These are phyloP conservation scores for Cheilosia vernalis DNA, from an alignment of 2,888 invertebrate species.

Conservation along the genomic window DNA sequence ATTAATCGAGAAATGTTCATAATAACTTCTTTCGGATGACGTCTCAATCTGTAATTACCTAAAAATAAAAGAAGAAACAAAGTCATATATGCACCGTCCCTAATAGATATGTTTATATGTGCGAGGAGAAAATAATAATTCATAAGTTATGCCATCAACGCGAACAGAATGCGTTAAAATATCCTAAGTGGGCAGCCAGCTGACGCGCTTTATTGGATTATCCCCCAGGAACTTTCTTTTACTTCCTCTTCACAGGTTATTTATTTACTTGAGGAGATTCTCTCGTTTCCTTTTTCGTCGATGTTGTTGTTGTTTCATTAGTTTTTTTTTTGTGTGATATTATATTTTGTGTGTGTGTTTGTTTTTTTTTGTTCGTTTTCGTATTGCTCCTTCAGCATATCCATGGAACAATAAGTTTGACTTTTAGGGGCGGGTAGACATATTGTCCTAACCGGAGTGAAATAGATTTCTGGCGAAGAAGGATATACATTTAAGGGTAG, in stretches of 20 bases:
- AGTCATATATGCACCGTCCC: slow-evolving; percentile 16
- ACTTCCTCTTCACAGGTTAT: slow-evolving; percentile 78
- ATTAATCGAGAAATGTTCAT: background rate
- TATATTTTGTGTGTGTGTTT: slow-evolving; percentile 1
- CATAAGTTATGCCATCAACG: slow-evolving; percentile 83
- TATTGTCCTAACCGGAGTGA: slow-evolving; percentile 62
- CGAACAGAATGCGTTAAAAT: slow-evolving; percentile 79
- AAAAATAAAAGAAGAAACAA: background rate
- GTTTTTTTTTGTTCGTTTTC: slow-evolving; percentile 13
- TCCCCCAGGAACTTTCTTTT: slow-evolving; percentile 65
- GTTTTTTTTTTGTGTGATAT: slow-evolving; percentile 10
- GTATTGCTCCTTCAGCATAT: slow-evolving; percentile 20
- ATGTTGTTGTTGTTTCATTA: slow-evolving; percentile 17
- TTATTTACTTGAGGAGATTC: slow-evolving; percentile 77
- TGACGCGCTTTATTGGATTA: slow-evolving; percentile 81
- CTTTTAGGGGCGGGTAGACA: slow-evolving; percentile 66
- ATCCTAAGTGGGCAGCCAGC: slow-evolving; percentile 83
- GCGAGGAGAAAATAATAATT: slow-evolving; percentile 78
- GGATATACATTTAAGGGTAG: slow-evolving; percentile 67
- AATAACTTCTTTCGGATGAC: slow-evolving; percentile 4
- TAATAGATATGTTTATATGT: slow-evolving; percentile 21
- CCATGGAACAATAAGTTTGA: slow-evolving; percentile 64
- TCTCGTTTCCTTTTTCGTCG: slow-evolving; percentile 14
- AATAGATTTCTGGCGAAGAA: slow-evolving; percentile 59
- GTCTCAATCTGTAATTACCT: slow-evolving; percentile 31